Evolutionary conservation across 2,797 vertebrate genomes (phyloP), one percentile per base, ranked within the genome.

Genomic region (Macrochelys suwanniensis): DNA sequence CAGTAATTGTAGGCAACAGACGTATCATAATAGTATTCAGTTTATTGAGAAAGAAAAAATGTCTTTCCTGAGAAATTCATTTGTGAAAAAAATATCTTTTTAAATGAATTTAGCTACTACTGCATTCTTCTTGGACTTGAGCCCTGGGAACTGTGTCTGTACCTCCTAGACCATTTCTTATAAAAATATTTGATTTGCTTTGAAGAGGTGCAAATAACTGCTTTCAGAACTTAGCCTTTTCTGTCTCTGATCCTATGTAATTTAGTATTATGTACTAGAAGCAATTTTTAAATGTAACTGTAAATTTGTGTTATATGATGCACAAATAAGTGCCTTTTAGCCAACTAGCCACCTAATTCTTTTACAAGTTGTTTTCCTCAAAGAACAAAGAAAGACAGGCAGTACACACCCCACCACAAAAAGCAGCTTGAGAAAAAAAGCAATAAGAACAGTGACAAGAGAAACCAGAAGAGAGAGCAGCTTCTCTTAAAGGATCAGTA

Each of bases 401-500:
- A 82, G 19, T 2, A 3, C 6, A 92, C 89, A 94, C 80, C 65
- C 83, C 53, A 59, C 79, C 88, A 93, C 76, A 76, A 76, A 45
- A 0, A 84, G 31, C 17, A 90, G 15, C 10, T 93, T 50, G 17
- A 92, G 21, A 89, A 53, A 87, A 87, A 86, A 33, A 57, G 84
- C 88, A 79, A 78, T 4, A 28, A 94, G 82, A 96, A 95, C 37
- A 92, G 80, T 0, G 1, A 94, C 17, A 92, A 89, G 47, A 95
- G 90, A 94, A 95, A 97, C 25, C 6, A 65, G 92, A 89, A 94
- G 87, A 0, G 15, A 97, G 91, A 97, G 49, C 45, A 95, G 94
- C 89, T 97, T 97, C 95, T 97, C 88, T 95, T 91, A 82, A 86
- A 95, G 97, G 97, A 93, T 97, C 97, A 97, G 98, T 99, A 99